Evolutionary conservation across 37 sponge, comb jelly and placozoan genomes (phyloP), one percentile per base, ranked within the genome.

Genomic region (Halichondria panicea): DNA sequence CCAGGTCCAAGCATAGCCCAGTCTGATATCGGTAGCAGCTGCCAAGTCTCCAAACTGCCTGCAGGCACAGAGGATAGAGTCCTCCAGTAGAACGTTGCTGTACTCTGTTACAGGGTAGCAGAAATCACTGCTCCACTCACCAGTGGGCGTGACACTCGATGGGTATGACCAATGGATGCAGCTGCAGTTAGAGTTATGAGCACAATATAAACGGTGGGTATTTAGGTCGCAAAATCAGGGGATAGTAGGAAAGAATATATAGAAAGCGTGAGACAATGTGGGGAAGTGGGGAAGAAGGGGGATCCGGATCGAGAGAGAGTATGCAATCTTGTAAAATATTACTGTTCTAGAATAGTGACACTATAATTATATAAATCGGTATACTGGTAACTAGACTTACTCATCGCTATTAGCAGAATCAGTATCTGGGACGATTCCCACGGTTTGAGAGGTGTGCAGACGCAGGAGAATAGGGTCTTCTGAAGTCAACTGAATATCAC

Each of bases 41-140:
- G 87, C 87, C 53, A 81, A 75, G 32, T 91, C 87, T 41, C 91
- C 91, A 19, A 91, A 46, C 24, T 27, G 5, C 2, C 48, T 30
- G 65, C 91, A 84, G 43, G 55, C 50, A 58, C 91, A 91, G 59
- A 82, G 79, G 24, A 91, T 61, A 37, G 78, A 91, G 77, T 70
- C 50, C 34, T 69, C 72, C 32, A 48, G 58, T 5, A 76, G 55
- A 34, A 88, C 52, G 11, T 28, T 27, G 2, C 56, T 55, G 56
- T n/a, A 60, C 33, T 59, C 46, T 44, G 63, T 62, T 11, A 62
- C 46, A 24, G 75, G 31, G 63, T 72, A 72, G 72, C 81, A 81
- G 44, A 28, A 37, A 12, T 25, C 71, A 4, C 24, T 35, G 22
- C 4, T 19, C 22, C 15, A 44, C 24, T 38, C 45, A 32, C 56